A percentile compares a stretch with the other conserved stretches of the same genome.
Conservation (phyloP, 2,888 invertebrate species). For the Andrena dorsata region DNA sequence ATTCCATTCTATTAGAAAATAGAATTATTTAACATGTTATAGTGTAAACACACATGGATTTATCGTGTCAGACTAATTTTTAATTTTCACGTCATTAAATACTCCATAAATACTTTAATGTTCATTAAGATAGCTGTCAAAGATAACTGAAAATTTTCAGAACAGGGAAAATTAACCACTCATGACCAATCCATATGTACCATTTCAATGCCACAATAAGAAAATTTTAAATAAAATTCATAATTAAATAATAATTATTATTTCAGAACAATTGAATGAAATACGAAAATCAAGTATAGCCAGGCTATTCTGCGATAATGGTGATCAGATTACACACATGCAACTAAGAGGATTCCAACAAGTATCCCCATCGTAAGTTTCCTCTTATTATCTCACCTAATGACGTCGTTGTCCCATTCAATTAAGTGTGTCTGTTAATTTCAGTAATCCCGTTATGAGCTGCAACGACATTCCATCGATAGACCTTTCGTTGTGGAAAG, state of each 20-base stretch:
- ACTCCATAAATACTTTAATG: no score
- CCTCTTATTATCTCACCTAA: not conserved
- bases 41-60: no score
- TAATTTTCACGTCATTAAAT: no score
- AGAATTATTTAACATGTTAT: no score
- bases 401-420: not conserved
- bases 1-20: no score
- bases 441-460: slow-evolving; percentile 88
- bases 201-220: no score
- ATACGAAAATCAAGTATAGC: slow-evolving; percentile 92
- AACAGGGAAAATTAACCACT: no score
- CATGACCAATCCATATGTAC: no score
- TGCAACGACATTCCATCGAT: slow-evolving; percentile 89
- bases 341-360: slow-evolving; percentile 86
- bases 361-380: slow-evolving; percentile 87
- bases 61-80: no score
- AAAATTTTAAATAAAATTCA: not conserved
- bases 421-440: slow-evolving; percentile 49
- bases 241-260: slow-evolving; percentile 3
- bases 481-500: slow-evolving; percentile 88
- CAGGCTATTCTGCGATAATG: slow-evolving; percentile 93
- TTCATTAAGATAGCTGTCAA: no score
- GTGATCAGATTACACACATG: slow-evolving; percentile 85
- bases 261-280: slow-evolving; percentile 89
- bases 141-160: no score